Evolutionary conservation across 2,888 invertebrate genomes (phyloP), one percentile per base, ranked within the genome.

Genomic region (Nipponacmea schrenckii): DNA sequence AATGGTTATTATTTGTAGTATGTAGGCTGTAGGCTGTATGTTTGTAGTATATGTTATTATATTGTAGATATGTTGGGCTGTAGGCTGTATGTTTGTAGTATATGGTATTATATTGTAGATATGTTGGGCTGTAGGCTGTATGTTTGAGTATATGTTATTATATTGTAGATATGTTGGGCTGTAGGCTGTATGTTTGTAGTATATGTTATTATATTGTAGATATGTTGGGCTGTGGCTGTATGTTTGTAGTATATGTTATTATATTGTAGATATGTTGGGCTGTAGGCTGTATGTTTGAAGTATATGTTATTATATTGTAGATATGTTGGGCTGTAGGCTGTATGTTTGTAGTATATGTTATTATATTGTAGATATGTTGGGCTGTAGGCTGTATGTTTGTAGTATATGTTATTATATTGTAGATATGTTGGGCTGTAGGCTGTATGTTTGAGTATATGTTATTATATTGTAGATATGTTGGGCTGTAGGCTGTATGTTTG

Each of bases 161-260:
- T 69, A 14, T 68, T 82, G 5, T 79, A 88, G 88, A 74, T 86
- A 26, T 83, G 81, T 68, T 89, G 88, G 88, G 86, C 88, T 5
- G n/a, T 76, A 17, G 88, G 88, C 24, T 45, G 15, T 62, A 15
- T 17, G 17, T n/a, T 15, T 46, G n/a, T 44, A 27, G 17, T 17
- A 8, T 64, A 8, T 64, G 4, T 64, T 2, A 39, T 66, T 24
- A 17, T 44, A 66, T n/a, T 66, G 17, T 24, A 26, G 50, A 48
- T 67, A 67, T 15, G n/a, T n/a, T n/a, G n/a, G n/a, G n/a, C 46
- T 46, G 31, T 2, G 8, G 39, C 39, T 50, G 24, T 68, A 44
- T 69, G 17, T n/a, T 24, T 65, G 24, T 24, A 26, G 14, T 7
- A 20, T 48, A n/a, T 20, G 7, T 15, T 26, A 15, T 27, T 10